Evolutionary conservation across 2,113 vertebrate genomes (phyloP).

Genomic region (Platysternon megacephalum): DNA sequence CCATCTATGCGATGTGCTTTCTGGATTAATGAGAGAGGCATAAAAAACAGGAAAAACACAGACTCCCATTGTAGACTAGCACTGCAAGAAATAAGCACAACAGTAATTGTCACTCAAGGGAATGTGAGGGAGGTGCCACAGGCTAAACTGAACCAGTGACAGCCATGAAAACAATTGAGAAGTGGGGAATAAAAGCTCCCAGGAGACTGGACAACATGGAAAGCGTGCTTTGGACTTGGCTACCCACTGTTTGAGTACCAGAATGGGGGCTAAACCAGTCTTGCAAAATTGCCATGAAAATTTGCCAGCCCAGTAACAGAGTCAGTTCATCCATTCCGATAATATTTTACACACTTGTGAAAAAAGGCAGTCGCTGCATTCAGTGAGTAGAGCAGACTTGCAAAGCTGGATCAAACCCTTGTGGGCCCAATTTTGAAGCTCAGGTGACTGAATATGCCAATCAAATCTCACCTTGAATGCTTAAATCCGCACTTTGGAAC

Average conservation of each 20-base stretch:
- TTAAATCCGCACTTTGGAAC: background rate
- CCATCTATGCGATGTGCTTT: background rate
- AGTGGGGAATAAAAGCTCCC: background rate
- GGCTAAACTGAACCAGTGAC: background rate
- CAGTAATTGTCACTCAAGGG: background rate
- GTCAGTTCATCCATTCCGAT: background rate
- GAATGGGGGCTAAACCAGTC: background rate
- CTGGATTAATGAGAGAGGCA: background rate
- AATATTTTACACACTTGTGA: background rate
- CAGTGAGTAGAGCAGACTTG: background rate
- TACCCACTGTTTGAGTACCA: rapidly evolving
- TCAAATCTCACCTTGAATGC: background rate
- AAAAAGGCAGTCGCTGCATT: background rate
- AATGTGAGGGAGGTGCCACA: background rate
- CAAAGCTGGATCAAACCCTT: background rate
- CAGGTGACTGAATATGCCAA: background rate
- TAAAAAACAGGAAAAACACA: background rate
- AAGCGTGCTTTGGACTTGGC: background rate
- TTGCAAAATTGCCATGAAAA: background rate
- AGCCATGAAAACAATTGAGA: background rate
- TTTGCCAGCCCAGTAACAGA: background rate
- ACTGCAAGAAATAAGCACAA: background rate
- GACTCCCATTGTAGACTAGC: background rate
- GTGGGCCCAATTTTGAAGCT: background rate
- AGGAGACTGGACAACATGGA: background rate